A percentile compares a stretch with the other conserved stretches of the same genome.
phyloP scores from a whole-genome alignment of 1,140 invertebrate genomes.

The Saxidomus purpurata region DNA sequence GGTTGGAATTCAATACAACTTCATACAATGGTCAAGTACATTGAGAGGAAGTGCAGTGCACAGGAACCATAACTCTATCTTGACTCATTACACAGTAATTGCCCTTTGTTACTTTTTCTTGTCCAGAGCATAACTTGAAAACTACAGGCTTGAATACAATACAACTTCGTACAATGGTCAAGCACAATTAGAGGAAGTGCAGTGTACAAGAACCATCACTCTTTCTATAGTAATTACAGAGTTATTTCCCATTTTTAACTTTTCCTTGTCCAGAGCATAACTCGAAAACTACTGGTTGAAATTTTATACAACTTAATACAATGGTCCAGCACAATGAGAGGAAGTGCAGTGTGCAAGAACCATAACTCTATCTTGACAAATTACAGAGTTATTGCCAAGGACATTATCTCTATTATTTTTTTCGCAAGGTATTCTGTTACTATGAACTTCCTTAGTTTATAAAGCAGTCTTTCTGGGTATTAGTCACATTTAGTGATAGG shows the following conservation, averaged over 20 bases:
- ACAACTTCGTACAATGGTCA: constrained; percentile 37
- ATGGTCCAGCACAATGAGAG: not conserved
- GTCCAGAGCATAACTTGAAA: constrained; percentile 23
- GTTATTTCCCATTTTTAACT: not conserved
- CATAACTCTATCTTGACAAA: not conserved
- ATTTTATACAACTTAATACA: not conserved
- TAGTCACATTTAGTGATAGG: not conserved
- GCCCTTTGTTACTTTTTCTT: constrained; percentile 37
- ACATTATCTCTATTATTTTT: not conserved
- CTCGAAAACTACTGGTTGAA: not conserved
- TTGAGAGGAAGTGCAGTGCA: not conserved
- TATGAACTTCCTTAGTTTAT: not conserved
- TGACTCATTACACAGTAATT: not conserved
- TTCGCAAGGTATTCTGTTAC: not conserved
- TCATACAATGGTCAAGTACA: constrained; percentile 1
- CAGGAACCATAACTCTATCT: not conserved
- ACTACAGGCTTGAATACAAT: constrained; percentile 19
- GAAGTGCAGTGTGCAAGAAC: not conserved
- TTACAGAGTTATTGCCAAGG: too few relatives aligned
- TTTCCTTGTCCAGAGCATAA: too few relatives aligned
- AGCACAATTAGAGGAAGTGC: constrained; percentile 37
- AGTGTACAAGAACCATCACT: constrained; percentile 32
- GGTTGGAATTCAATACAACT: not conserved
- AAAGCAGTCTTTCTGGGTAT: not conserved
- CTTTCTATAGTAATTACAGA: not conserved